Evolutionary conservation across 2,888 invertebrate genomes (phyloP).

Genomic region (Heliconius aoede): DNA sequence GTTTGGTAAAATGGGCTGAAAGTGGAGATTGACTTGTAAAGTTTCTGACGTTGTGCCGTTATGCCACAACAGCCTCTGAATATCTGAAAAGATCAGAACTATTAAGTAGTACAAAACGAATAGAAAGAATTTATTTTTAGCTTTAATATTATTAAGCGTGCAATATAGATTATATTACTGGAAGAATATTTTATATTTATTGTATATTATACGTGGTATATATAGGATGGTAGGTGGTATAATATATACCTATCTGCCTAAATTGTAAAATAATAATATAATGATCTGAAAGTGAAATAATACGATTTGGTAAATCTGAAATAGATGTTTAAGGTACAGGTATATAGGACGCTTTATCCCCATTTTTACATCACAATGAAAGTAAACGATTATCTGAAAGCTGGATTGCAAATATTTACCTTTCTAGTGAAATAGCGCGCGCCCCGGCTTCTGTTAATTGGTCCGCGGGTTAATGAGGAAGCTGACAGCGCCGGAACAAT

Average conservation of each 20-base stretch:
- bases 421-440: conserved; percentile 68
- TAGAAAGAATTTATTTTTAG: too few species aligned
- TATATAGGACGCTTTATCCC: not conserved
- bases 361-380: conserved; percentile 23
- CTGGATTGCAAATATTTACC: conserved; percentile 58
- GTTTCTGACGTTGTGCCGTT: too few species aligned
- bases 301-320: not conserved
- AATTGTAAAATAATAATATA: not conserved
- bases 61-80: too few species aligned
- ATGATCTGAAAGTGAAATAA: not conserved
- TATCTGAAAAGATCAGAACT: too few species aligned
- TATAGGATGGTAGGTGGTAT: too few species aligned
- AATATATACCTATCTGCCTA: not conserved
- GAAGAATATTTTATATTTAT: too few species aligned
- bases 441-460: conserved; percentile 68
- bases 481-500: conserved; percentile 80
- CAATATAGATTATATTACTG: too few species aligned
- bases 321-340: not conserved
- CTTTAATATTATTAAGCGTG: too few species aligned
- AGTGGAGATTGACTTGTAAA: not conserved
- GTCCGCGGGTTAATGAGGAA: conserved; percentile 78
- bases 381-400: conserved; percentile 35
- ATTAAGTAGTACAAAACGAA: too few species aligned
- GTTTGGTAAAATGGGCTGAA: not conserved
- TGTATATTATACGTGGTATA: too few species aligned